These are phyloP conservation scores for Acipenser transmontanus DNA, from an alignment of 2,797 vertebrate genomes.

Conservation along the genomic window DNA sequence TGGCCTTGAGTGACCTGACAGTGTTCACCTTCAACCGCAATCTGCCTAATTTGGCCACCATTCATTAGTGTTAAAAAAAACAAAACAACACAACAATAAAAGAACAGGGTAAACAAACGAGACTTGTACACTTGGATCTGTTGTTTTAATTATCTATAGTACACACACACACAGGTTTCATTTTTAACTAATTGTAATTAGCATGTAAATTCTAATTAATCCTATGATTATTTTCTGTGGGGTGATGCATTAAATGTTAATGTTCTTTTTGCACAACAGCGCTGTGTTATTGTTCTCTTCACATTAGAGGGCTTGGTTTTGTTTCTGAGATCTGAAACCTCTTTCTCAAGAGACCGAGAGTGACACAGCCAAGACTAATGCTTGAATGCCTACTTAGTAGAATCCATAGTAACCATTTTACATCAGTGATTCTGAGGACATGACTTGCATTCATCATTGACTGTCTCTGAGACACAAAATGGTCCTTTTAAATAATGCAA, in stretches of 20 bases:
- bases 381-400: slow-evolving; percentile 47
- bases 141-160: too few relatives aligned
- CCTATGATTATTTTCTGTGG: background rate
- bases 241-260: background rate
- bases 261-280: background rate
- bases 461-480: slow-evolving; percentile 32
- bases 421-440: slow-evolving; percentile 49
- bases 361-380: slow-evolving; percentile 52
- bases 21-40: too few relatives aligned
- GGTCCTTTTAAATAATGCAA: slow-evolving; percentile 39
- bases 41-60: too few relatives aligned
- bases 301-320: background rate
- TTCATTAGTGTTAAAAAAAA: too few relatives aligned
- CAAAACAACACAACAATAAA: too few relatives aligned
- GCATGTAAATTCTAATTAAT: background rate
- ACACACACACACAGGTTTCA: too few relatives aligned
- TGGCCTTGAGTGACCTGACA: too few relatives aligned
- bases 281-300: background rate
- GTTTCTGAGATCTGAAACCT: slow-evolving; percentile 26
- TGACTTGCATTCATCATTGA: slow-evolving; percentile 58
- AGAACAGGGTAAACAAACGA: too few relatives aligned
- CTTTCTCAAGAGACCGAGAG: slow-evolving; percentile 15
- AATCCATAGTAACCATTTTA: slow-evolving; percentile 70
- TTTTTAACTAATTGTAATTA: background rate
- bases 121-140: too few relatives aligned